These are phyloP conservation scores for Trypoxylon attenuatum DNA, from an alignment of 2,888 invertebrate species.

Conservation along the genomic window DNA sequence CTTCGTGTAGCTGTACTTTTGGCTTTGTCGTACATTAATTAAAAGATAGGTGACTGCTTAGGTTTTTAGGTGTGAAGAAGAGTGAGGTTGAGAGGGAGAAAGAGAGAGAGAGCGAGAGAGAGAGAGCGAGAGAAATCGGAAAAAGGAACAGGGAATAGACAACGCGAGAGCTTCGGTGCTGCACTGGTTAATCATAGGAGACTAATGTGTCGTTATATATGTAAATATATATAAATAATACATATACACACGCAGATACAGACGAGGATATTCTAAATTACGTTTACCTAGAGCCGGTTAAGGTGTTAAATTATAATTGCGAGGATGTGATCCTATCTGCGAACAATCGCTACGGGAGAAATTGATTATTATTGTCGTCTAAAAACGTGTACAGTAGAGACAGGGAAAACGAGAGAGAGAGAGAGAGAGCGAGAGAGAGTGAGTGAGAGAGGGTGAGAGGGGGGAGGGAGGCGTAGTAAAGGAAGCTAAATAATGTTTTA, in stretches of 20 bases:
- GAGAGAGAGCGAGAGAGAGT: no score
- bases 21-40: conserved; percentile 13
- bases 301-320: conserved; percentile 55
- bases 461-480: no score
- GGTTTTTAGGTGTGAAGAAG: no score
- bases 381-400: not conserved
- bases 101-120: not conserved
- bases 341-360: conserved; percentile 41
- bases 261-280: conserved; percentile 63
- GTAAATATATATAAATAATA: conserved; percentile 18
- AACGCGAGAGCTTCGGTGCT: conserved; percentile 3
- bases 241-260: conserved; percentile 11
- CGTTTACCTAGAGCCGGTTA: conserved; percentile 56
- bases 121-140: no score
- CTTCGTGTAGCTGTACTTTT: conserved; percentile 20
- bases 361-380: conserved; percentile 31
- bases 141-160: no score
- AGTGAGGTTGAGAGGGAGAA: no score
- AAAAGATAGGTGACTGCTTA: no score
- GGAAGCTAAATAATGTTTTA: no score
- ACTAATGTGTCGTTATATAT: conserved; percentile 25
- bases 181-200: conserved; percentile 36
- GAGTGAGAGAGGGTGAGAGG: no score
- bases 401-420: not conserved
- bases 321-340: conserved; percentile 43